Evolutionary conservation across 2,888 invertebrate species (phyloP), one percentile per base, ranked within the genome.

Genomic region (Portevinia maculata): DNA sequence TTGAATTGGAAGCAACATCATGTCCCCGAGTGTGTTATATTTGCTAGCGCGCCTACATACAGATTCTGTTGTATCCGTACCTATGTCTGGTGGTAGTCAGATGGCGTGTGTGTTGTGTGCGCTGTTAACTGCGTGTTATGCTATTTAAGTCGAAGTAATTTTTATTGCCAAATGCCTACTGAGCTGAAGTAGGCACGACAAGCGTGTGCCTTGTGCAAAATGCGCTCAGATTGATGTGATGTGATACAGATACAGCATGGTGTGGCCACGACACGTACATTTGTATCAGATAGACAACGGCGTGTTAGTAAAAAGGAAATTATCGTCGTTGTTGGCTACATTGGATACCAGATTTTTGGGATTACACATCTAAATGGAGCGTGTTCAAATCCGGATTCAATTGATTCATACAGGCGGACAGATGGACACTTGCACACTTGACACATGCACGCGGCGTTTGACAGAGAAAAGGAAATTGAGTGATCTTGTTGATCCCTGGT

Each of bases 41-140:
- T 74, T 62, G 67, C 57, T 67, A 50, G 37, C 44, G 60, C 81
- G 75, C 81, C 81, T 75, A 76, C 81, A 70, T 75, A 7, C 11
- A 69, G 17, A 64, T 19, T 1, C 46, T 17, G 4, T 19, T 19
- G 19, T 19, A 17, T 15, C 30, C 30, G 15, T 24, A 24, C 24
- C 11, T 17, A 1, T 32, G 15, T 50, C 41, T 64, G n/a, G 39
- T 44, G 37, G 70, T 71, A 71, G 64, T 73, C 52, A 17, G 57
- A 52, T 81, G 59, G 81, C 81, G 81, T 81, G 81, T 73, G 65
- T 81, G 70, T 64, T 75, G 70, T 48, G 81, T 37, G 65, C 81
- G 59, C 81, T 75, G 81, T 81, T 75, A 81, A 81, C 75, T 71
- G 32, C 81, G 75, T 81, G 81, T 81, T 71, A 75, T 59, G 81